Evolutionary conservation across 2,113 vertebrate genomes (phyloP).

Genomic region (Hoplias malabaricus): DNA sequence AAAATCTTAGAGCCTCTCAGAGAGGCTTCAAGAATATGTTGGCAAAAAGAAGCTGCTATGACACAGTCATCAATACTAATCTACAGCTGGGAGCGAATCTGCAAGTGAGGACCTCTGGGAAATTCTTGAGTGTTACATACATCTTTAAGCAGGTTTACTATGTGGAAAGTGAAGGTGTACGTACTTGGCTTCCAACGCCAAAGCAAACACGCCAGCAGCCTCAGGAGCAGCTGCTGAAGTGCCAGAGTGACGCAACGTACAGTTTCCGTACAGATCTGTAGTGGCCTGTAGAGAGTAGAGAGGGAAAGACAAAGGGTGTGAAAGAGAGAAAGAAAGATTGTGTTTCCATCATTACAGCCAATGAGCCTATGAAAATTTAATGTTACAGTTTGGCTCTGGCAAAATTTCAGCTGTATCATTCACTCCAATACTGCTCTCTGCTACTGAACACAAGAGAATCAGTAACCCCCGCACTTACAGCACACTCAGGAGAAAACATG

Average conservation of each 20-base stretch:
- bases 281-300: constrained; percentile 81
- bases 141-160: constrained; percentile 15
- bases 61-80: neutral
- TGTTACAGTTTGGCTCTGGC: neutral
- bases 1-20: neutral
- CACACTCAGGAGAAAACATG: neutral
- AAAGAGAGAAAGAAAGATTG: neutral
- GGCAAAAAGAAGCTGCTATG: neutral
- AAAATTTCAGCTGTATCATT: neutral
- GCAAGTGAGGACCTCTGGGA: neutral
- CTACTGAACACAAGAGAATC: neutral
- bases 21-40: neutral
- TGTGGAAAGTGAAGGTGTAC: constrained; percentile 57
- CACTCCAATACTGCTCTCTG: neutral
- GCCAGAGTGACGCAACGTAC: constrained; percentile 95
- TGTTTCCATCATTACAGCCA: neutral
- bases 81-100: neutral
- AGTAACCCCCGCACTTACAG: neutral
- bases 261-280: constrained; percentile 97
- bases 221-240: constrained; percentile 97
- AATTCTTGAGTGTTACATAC: constrained; percentile 14
- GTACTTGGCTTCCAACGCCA: constrained; percentile 97
- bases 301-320: constrained; percentile 2
- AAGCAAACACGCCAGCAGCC: constrained; percentile 94
- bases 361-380: neutral